Evolutionary conservation across 2,113 vertebrate species (phyloP).

Genomic region (Struthio camelus): DNA sequence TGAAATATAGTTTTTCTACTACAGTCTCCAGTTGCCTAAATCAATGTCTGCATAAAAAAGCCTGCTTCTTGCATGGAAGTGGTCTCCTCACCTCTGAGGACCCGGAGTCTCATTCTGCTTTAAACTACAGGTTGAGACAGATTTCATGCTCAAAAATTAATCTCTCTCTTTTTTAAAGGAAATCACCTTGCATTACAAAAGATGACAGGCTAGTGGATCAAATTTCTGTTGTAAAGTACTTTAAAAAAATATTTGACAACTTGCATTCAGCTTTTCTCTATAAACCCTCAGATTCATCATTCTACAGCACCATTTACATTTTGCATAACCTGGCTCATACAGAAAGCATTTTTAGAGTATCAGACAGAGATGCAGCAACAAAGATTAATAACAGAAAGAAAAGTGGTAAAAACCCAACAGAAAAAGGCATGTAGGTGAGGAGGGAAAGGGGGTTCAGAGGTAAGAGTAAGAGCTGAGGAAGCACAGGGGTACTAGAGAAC

Average conservation of each 20-base stretch:
- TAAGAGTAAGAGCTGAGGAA: background rate
- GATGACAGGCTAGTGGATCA: background rate
- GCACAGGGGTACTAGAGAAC: background rate
- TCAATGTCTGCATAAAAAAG: background rate
- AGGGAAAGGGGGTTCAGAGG: background rate
- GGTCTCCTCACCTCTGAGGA: background rate
- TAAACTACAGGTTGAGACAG: background rate
- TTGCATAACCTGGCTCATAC: background rate
- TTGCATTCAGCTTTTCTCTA: background rate
- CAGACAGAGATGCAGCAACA: background rate
- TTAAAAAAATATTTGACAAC: background rate
- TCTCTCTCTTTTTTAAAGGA: background rate
- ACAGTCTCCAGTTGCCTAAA: background rate
- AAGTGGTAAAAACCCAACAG: background rate
- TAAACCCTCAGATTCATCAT: background rate
- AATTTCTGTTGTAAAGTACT: background rate
- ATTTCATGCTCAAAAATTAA: background rate
- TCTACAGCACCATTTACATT: background rate
- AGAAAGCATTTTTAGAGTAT: background rate
- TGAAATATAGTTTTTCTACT: background rate
- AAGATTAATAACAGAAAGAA: background rate
- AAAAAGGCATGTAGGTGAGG: background rate
- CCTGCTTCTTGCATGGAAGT: background rate
- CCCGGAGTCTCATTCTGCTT: background rate
- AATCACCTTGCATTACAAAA: background rate